phyloP scores from a whole-genome alignment of 2,797 vertebrate genomes.

The Sylvilagus floridanus region DNA sequence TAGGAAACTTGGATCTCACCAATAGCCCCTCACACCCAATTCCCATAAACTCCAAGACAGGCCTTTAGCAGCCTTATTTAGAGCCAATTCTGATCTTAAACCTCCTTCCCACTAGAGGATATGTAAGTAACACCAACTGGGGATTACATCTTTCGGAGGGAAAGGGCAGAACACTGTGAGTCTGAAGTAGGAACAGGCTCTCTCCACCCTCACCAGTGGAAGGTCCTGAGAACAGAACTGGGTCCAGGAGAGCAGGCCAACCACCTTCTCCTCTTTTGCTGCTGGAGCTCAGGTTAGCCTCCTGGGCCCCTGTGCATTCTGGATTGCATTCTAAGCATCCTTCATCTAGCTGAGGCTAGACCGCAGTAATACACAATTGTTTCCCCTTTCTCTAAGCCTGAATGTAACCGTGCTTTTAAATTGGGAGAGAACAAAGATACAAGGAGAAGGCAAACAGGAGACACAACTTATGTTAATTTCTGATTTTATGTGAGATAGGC shows the following conservation, averaged over 20 bases:
- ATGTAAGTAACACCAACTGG: neutral
- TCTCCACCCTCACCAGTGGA: neutral
- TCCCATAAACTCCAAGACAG: neutral
- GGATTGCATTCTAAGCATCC: neutral
- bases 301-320: neutral
- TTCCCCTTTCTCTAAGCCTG: neutral
- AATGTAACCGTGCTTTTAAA: neutral
- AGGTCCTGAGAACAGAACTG: neutral
- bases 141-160: neutral
- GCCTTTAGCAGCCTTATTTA: neutral
- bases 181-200: neutral
- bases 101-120: neutral
- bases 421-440: neutral
- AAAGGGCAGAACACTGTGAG: neutral
- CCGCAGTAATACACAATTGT: neutral
- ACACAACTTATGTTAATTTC: neutral
- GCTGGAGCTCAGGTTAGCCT: neutral
- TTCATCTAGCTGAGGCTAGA: neutral
- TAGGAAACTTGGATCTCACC: neutral
- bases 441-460: neutral
- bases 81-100: neutral
- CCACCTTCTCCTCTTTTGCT: neutral
- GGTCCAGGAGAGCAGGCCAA: neutral
- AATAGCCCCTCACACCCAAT: neutral
- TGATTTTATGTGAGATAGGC: neutral